These are phyloP conservation scores for Drosophila pseudotalamancana DNA, from an alignment of 2,888 invertebrate genomes.

Conservation along the genomic window DNA sequence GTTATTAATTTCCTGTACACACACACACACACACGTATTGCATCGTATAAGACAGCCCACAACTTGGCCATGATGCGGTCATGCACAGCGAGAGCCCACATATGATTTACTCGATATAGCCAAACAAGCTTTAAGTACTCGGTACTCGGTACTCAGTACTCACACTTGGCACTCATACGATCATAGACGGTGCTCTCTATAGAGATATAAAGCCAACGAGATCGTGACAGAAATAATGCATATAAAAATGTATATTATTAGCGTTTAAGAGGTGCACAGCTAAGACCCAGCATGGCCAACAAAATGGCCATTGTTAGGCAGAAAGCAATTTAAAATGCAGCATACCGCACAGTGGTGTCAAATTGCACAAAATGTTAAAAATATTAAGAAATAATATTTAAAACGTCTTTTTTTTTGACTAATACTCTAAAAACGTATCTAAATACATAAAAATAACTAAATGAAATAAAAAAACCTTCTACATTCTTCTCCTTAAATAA, in stretches of 20 bases:
- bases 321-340: slow-evolving; percentile 64
- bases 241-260: slow-evolving; percentile 79
- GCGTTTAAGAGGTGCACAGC: slow-evolving; percentile 54
- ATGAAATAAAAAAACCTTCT: no score
- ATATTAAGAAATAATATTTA: no score
- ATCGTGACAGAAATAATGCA: slow-evolving; percentile 82
- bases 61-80: slow-evolving; percentile 49
- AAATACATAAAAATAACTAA: no score
- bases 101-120: slow-evolving; percentile 37
- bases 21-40: slow-evolving; percentile 10
- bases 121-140: slow-evolving; percentile 19
- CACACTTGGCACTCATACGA: neutral
- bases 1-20: slow-evolving; percentile 36
- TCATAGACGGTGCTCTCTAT: slow-evolving; percentile 56
- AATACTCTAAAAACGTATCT: no score
- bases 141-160: slow-evolving; percentile 19
- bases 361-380: neutral
- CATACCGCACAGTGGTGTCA: slow-evolving; percentile 40
- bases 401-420: no score
- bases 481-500: no score
- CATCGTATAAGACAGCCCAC: slow-evolving; percentile 19
- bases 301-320: slow-evolving; percentile 60
- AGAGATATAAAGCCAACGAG: slow-evolving; percentile 77
- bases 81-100: slow-evolving; percentile 20
- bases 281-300: slow-evolving; percentile 43